Evolutionary conservation across 92 coral and sea anemone species (phyloP).

Genomic region (Phenganax subtilis): DNA sequence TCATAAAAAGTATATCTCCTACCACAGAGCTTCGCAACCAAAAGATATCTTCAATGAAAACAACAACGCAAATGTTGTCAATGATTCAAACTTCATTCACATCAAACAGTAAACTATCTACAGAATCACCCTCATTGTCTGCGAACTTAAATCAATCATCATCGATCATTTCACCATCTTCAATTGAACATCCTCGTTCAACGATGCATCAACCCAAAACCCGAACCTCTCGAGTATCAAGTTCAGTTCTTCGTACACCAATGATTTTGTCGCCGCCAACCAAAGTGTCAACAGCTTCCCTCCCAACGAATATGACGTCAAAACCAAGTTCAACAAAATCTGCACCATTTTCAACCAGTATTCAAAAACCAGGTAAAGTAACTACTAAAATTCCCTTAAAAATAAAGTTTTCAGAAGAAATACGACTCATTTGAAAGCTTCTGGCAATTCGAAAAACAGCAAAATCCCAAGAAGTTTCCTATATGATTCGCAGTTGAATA

Average conservation of each 20-base stretch:
- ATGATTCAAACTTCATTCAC: constrained; percentile 4
- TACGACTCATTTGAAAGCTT: no score
- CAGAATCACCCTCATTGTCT: background rate
- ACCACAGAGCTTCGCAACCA: background rate
- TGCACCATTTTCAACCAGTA: background rate
- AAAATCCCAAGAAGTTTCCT: no score
- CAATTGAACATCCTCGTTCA: background rate
- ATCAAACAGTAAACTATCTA: background rate
- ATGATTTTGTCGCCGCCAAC: background rate
- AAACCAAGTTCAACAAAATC: constrained; percentile 9
- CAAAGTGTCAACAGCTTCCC: constrained; percentile 7
- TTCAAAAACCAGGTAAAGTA: constrained; percentile 22
- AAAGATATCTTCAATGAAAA: background rate
- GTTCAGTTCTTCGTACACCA: background rate
- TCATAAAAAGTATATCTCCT: background rate
- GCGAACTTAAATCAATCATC: background rate
- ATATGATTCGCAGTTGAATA: no score
- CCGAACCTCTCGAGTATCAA: constrained; percentile 5
- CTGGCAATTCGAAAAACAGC: no score
- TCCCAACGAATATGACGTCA: background rate
- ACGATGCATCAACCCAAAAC: background rate
- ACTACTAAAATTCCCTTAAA: background rate
- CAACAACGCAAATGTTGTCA: background rate
- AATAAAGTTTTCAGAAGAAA: background rate
- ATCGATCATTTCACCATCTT: background rate